Base-by-base conservation (phyloP, 2,113 vertebrate genomes). In the Oxyura jamaicensis region DNA sequence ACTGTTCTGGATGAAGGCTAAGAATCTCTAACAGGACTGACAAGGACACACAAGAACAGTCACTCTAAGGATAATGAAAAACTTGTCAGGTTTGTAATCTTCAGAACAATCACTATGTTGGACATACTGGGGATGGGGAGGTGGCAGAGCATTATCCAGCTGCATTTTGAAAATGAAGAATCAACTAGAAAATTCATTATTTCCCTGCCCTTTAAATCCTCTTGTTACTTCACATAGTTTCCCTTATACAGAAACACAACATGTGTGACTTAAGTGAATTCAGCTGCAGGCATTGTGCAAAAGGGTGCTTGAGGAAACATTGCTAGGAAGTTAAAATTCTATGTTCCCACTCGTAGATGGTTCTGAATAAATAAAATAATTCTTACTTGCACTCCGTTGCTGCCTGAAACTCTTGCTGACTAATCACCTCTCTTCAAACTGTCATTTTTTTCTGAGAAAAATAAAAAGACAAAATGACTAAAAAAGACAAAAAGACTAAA, bases 401-500 rank as follows among this genome's bases (percentile, higher is more conserved):
- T 59, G 76, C 82, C 80, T 74, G 42, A 90, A 98, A 97, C 79
- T 96, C 85, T 72, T 95, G 48, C 80, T 96, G 86, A 66, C 58
- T 97, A 86, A 96, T 52, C 8, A 88, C 39, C 11, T 96, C 76
- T 95, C 59, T 96, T 95, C 67, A 95, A 83, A 79, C 96, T 97
- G 33, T 91, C 83, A 33, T 59, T 52, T 59, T 97, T 97, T 97
- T 89, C 93, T 92, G 18, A 78, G 87, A 84, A 88, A 92, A 90
- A 86, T 11, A 60, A 52, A 80, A 67, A n/a, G 41, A 71, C 21
- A 76, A 69, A 92, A 76, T 19, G 53, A 28, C 55, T n/a, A n/a
- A 60, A 52, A 80, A 67, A n/a, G 41, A 71, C 21, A 76, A 69
- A 92, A 76, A 16, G 53, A 28, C 55, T n/a, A n/a, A n/a, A n/a